Evolutionary conservation across 37 sponge, comb jelly and placozoan genomes (phyloP), one percentile per base, ranked within the genome.

Genomic region (Hexactinellida sp.): DNA sequence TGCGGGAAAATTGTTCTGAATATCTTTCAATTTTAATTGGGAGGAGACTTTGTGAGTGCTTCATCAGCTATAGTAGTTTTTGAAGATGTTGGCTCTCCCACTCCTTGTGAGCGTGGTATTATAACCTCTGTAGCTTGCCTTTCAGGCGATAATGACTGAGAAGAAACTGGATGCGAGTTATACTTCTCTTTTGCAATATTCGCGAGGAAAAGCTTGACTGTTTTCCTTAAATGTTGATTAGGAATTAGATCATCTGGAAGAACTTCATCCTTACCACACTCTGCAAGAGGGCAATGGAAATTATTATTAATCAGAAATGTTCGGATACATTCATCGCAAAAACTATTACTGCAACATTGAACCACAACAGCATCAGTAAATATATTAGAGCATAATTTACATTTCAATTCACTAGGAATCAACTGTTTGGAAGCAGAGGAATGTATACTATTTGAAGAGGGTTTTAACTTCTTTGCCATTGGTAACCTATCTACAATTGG

Each of bases 251-350:
- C 28, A 28, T 63, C 76, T 25, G 76, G 76, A 63, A 63, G 34
- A 23, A 23, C 13, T 23, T 63, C 76, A 63, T 23, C 30, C 13
- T 63, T 63, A 23, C 30, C 13, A n/a, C 76, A 63, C 5, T 23
- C 34, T 63, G 25, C 5, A 25, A 63, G 30, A 32, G 76, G 76
- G 34, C 76, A 63, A 63, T 63, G 76, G 13, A 63, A 63, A 63
- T 63, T 63, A 63, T 63, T 63, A 10, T 63, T 23, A 63, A 63
- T 10, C 3, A 63, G 34, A 10, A 7, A 63, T 3, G 3, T 63
- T 63, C 76, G 3, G 13, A 63, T 63, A 63, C 76, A 63, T n/a
- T 63, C 76, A 63, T 63, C 76, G 13, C 76, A 63, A 63, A 63
- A 63, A n/a, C 76, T 63, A 63, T 63, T 63, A 28, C 34, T 23